Percentiles rank a stretch among this genome's conserved stretches.
phyloP scores from a whole-genome alignment of 2,113 vertebrate species.

The Calyptommatus sinebrachiatus region DNA sequence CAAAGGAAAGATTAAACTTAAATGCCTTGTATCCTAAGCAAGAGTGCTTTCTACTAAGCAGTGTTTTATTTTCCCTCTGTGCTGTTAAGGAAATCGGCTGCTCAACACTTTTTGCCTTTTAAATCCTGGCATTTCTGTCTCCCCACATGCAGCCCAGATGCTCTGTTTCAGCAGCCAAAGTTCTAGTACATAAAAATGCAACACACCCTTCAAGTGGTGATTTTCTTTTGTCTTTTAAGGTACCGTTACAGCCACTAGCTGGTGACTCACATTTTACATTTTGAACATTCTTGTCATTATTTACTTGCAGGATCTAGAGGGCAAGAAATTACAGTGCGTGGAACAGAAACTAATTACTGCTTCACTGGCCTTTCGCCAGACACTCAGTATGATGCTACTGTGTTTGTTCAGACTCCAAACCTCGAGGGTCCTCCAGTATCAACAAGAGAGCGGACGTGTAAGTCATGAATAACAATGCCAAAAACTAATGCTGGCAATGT shows the following conservation, averaged over 20 bases:
- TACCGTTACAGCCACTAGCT: background rate
- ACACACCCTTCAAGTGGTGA: fast-evolving
- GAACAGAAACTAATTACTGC: slow-evolving; percentile 87
- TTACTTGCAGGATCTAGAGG: slow-evolving; percentile 77
- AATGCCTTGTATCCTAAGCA: background rate
- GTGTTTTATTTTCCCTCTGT: background rate
- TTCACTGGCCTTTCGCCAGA: slow-evolving; percentile 89
- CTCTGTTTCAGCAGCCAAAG: background rate
- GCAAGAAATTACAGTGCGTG: slow-evolving; percentile 91
- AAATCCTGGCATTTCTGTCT: background rate
- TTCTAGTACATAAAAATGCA: background rate
- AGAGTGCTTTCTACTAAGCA: background rate
- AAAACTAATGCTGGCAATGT: background rate
- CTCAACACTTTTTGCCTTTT: background rate
- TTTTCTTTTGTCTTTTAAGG: background rate
- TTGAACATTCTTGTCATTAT: background rate
- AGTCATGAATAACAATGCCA: slow-evolving; percentile 39
- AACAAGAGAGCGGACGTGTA: slow-evolving; percentile 82
- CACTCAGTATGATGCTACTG: slow-evolving; percentile 81
- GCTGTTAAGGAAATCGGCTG: background rate
- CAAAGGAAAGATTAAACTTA: background rate
- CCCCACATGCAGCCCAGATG: background rate
- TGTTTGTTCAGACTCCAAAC: slow-evolving; percentile 93
- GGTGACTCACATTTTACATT: background rate
- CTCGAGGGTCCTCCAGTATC: slow-evolving; percentile 91